A percentile compares a stretch with the other conserved stretches of the same genome.
phyloP scores from a whole-genome alignment of 1,140 invertebrate genomes.

The Cyrtorhinus lividipennis region DNA sequence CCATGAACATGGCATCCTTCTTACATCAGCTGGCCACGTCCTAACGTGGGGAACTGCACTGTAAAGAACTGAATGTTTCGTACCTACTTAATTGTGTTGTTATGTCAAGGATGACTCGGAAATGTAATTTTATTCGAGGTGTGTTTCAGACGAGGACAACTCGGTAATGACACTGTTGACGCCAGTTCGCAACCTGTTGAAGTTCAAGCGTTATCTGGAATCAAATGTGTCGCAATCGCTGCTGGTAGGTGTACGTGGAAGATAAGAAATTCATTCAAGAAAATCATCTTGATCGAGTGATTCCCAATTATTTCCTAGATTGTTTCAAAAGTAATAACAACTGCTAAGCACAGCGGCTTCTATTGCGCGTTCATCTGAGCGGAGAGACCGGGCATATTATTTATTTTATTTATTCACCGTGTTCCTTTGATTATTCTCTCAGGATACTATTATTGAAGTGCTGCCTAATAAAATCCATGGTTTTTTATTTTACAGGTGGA shows the following conservation, averaged over 20 bases:
- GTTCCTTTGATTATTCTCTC: too few relatives aligned
- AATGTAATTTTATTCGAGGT: too few relatives aligned
- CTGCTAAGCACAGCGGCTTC: too few relatives aligned
- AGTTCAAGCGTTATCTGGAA: constrained; percentile 55
- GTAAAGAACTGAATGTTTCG: constrained; percentile 35
- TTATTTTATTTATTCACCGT: too few relatives aligned
- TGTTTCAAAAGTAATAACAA: too few relatives aligned
- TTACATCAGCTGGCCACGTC: constrained; percentile 53
- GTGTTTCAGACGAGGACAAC: constrained; percentile 61
- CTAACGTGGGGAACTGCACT: constrained; percentile 68
- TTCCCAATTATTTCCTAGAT: too few relatives aligned
- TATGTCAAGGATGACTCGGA: too few relatives aligned
- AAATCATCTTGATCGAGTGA: too few relatives aligned
- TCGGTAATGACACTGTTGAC: constrained; percentile 57
- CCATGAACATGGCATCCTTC: constrained; percentile 58
- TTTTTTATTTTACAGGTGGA: constrained; percentile 37
- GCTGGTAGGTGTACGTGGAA: constrained; percentile 28
- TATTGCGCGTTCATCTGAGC: too few relatives aligned
- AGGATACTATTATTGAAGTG: too few relatives aligned
- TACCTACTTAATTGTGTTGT: neutral
- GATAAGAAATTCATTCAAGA: neutral
- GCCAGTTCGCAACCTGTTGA: constrained; percentile 42
- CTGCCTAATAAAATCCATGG: too few relatives aligned
- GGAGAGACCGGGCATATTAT: too few relatives aligned
- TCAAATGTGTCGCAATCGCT: constrained; percentile 47